Percentiles rank a stretch among this genome's conserved stretches.
These are phyloP conservation scores for Tenthredo amoena DNA, from an alignment of 2,888 invertebrate species.

Conservation along the genomic window DNA sequence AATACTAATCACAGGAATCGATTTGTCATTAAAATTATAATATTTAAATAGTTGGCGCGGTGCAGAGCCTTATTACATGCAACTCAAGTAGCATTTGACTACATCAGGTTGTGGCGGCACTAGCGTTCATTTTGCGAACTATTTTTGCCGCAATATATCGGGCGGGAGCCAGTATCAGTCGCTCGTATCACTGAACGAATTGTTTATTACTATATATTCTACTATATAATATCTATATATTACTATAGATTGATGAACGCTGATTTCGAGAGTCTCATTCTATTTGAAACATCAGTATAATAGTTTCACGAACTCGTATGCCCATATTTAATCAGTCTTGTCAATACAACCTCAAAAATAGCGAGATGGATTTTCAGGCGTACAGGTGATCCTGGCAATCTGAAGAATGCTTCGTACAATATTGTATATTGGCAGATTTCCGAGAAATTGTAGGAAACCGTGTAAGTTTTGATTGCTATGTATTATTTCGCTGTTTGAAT, in stretches of 20 bases:
- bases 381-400: too few relatives aligned
- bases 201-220: not conserved
- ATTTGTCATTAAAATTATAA: not conserved
- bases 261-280: not conserved
- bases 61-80: slow-evolving; percentile 13
- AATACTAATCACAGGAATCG: not conserved
- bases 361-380: too few relatives aligned
- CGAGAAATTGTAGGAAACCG: not conserved
- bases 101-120: not conserved
- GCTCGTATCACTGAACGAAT: not conserved
- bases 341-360: not conserved
- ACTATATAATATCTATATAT: not conserved
- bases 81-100: not conserved
- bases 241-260: not conserved
- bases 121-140: not conserved
- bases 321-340: not conserved
- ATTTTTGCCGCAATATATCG: not conserved
- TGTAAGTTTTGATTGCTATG: not conserved
- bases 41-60: not conserved
- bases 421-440: not conserved
- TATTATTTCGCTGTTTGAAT: not conserved
- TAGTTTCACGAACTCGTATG: not conserved
- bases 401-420: too few relatives aligned
- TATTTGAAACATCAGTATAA: not conserved
- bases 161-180: not conserved